phyloP scores from a whole-genome alignment of 2,797 vertebrate genomes.

The Galaxias olidus region DNA sequence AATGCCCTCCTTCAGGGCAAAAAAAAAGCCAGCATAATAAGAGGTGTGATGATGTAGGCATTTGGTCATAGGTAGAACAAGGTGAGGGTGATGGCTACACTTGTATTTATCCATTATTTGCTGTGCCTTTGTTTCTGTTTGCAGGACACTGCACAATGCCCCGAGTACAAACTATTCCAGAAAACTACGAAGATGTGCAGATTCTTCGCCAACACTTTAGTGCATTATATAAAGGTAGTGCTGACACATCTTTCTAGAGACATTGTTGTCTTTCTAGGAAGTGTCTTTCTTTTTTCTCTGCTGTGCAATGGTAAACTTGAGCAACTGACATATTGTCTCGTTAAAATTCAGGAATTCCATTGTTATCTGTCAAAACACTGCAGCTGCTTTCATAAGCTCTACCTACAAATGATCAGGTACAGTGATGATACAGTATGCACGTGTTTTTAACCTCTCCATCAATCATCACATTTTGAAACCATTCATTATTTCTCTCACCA shows the following conservation, averaged over 20 bases:
- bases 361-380: slow-evolving; percentile 81
- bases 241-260: neutral
- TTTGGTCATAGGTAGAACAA: neutral
- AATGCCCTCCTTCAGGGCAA: no score
- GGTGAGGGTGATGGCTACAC: neutral
- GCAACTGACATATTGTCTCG: neutral
- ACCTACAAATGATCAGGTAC: slow-evolving; percentile 89
- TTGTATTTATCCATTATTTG: neutral
- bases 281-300: neutral
- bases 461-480: no score
- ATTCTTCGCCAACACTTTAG: slow-evolving; percentile 93
- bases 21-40: no score
- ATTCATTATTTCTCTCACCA: no score
- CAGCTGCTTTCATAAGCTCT: slow-evolving; percentile 79
- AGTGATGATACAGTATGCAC: no score
- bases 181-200: slow-evolving; percentile 91
- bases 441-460: no score
- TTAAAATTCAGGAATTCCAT: slow-evolving; percentile 83
- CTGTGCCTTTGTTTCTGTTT: no score
- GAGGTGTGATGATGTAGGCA: no score
- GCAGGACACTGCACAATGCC: slow-evolving; percentile 79
- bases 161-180: slow-evolving; percentile 86
- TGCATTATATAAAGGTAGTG: slow-evolving; percentile 93
- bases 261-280: neutral
- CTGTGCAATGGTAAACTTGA: neutral